These are phyloP conservation scores for Calycopis cecrops DNA, from an alignment of 1,140 invertebrate species.

Conservation along the genomic window DNA sequence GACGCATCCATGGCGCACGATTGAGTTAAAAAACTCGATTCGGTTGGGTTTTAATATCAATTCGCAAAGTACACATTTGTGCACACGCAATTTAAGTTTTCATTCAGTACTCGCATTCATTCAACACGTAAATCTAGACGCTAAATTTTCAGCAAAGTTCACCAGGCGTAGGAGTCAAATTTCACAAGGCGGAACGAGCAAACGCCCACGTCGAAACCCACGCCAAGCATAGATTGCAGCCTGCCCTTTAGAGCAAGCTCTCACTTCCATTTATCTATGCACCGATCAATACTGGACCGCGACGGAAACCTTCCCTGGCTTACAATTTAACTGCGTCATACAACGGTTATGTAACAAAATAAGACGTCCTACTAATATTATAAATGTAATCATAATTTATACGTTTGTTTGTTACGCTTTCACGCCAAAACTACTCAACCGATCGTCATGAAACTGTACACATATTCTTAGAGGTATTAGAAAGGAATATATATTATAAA, in stretches of 20 bases:
- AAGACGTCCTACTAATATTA: too few relatives aligned
- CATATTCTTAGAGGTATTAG: too few relatives aligned
- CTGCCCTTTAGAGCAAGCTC: conserved; percentile 6
- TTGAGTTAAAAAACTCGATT: too few relatives aligned
- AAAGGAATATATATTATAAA: too few relatives aligned
- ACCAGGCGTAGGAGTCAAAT: neutral
- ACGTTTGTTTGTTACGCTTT: too few relatives aligned
- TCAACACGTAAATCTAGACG: neutral
- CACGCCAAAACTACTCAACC: too few relatives aligned
- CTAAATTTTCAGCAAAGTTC: neutral
- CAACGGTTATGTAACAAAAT: neutral
- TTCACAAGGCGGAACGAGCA: neutral
- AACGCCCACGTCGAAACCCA: neutral
- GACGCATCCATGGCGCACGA: too few relatives aligned
- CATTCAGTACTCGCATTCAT: neutral
- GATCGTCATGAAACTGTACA: too few relatives aligned
- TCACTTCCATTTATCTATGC: conserved; percentile 8
- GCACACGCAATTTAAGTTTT: neutral
- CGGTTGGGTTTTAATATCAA: too few relatives aligned
- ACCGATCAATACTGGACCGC: conserved; percentile 1
- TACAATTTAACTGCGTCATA: neutral
- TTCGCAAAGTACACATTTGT: neutral
- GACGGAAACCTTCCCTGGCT: neutral
- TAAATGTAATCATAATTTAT: too few relatives aligned
- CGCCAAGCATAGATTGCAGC: neutral